Evolutionary conservation across 2,888 invertebrate species (phyloP), one percentile per base, ranked within the genome.

Genomic region (Cotesia congregata): DNA sequence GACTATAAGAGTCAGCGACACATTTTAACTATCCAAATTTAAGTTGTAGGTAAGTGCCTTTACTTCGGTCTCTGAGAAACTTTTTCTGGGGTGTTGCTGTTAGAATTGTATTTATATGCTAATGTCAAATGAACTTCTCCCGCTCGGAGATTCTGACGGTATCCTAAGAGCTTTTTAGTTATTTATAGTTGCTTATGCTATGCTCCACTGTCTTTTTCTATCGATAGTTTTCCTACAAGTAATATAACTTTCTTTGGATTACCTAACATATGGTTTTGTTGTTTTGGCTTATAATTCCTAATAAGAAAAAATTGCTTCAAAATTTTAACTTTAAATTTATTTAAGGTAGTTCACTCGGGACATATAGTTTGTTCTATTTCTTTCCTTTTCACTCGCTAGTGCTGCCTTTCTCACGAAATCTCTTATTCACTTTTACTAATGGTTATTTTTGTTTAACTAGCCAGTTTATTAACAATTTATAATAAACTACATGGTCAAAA

Each of bases 61-160:
- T 30, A 30, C 30, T 30, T 79, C 77, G 78, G 73, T 77, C 69
- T 75, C 71, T 79, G 82, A 82, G 81, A 82, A 83, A 83, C 82
- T 83, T 82, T 83, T 82, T 82, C 80, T 80, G 78, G 78, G 78
- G 83, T 30, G 30, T 30, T 30, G 80, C 79, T 81, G 81, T 83
- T 83, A 82, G 82, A 83, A 81, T 83, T 82, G 83, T 83, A 85
- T 85, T 85, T 85, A 83, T 84, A 84, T 84, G 85, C 83, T 84
- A 85, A 84, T 84, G 80, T 80, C 79, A 78, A 75, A 77, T 39
- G 75, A 77, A 78, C 62, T 77, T 71, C 69, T 38, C 40, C 50
- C 61, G 71, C 65, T 30, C 30, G 30, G 30, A 30, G 75, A 75
- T 75, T 68, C 74, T 67, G 67, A 72, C 69, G 74, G 70, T 76